Evolutionary conservation across 2,888 invertebrate species (phyloP), one percentile per base, ranked within the genome.

Genomic region (Amblyjoppa proteus): DNA sequence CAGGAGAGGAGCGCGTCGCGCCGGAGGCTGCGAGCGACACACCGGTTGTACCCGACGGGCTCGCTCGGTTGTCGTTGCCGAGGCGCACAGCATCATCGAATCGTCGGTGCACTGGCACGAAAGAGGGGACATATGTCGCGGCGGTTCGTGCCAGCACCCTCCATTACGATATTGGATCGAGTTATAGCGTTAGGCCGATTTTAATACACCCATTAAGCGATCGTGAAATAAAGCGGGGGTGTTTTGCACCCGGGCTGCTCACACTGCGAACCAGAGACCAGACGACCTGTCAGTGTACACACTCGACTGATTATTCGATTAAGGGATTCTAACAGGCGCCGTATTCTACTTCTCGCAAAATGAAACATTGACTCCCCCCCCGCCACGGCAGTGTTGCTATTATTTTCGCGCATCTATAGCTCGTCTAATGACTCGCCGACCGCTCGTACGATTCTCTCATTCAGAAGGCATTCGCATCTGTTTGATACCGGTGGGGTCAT

Each of bases 41-140:
- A 51, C 81, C 73, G 79, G 79, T 85, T 83, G 85, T 85, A 3
- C 31, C 31, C 71, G 82, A 74, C 70, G 49, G 71, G 79, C 64
- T 76, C 71, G 73, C 69, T n/a, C 61, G 51, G 56, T 16, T 61
- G 2, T 45, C 78, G 81, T 45, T 49, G 78, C 25, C 20, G 79
- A 79, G 41, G 80, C 88, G 85, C 86, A 85, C 82, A 87, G 90
- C 20, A 92, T 93, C 91, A 92, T 93, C 91, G 91, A 92, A 92
- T 91, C 89, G 90, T 91, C 88, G 89, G 90, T 89, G 91, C 92
- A 91, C 89, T 91, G 92, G 90, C 89, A 89, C 91, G 92, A 88
- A 91, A 89, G 87, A 88, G 85, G 78, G 89, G 91, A 92, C 93
- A 93, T 93, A 93, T 93, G 93, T 91, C 93, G 91, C 84, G 88